Conservation (phyloP, 2,113 vertebrate species). For the Bujurquina vittata region DNA sequence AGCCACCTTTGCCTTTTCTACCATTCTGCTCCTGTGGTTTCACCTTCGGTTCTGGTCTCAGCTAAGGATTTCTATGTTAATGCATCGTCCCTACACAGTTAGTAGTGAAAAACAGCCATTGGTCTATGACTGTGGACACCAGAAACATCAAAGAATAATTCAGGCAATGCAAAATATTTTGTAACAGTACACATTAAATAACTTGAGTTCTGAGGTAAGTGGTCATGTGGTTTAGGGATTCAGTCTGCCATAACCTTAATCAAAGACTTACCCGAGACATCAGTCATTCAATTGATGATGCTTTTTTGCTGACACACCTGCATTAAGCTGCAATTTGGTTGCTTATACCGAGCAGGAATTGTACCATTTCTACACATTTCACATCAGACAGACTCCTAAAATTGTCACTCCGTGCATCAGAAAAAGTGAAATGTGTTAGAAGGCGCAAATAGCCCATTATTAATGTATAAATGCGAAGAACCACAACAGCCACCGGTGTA, state of each 20-base stretch:
- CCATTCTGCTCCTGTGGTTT: neutral
- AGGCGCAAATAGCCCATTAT: neutral
- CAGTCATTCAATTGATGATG: neutral
- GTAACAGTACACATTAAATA: conserved; percentile 55
- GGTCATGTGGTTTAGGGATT: conserved; percentile 83
- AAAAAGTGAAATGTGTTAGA: neutral
- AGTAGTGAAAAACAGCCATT: conserved; percentile 76
- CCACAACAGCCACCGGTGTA: neutral
- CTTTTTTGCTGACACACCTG: neutral
- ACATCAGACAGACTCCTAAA: too few species aligned
- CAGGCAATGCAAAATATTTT: conserved; percentile 78
- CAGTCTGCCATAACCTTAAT: conserved; percentile 79
- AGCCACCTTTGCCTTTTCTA: neutral
- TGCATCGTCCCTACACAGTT: conserved; percentile 74
- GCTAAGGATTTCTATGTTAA: neutral
- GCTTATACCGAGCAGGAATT: conserved; percentile 7
- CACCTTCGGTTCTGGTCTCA: neutral
- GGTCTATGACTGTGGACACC: conserved; percentile 71
- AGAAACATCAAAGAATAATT: conserved; percentile 85
- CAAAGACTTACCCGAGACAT: neutral
- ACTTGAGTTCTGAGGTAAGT: conserved; percentile 90
- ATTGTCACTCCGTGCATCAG: neutral
- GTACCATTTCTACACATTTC: neutral
- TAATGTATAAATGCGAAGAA: neutral
- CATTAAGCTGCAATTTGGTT: conserved; percentile 6